Conservation (phyloP, 2,113 vertebrate species). For the Alectura lathami region DNA sequence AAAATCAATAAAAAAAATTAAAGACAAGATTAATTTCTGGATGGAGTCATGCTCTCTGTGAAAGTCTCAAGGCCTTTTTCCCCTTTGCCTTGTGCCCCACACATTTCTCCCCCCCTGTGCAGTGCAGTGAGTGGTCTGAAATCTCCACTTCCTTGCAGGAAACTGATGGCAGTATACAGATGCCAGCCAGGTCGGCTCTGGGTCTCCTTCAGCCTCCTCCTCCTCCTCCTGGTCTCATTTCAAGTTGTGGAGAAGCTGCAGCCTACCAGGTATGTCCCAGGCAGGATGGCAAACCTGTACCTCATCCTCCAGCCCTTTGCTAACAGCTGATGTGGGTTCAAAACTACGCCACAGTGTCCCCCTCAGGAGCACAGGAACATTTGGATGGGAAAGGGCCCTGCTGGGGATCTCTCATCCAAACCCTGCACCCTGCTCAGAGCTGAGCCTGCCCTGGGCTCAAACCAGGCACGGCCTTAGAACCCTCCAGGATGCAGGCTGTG, state of each 20-base stretch:
- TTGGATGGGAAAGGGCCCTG: background rate
- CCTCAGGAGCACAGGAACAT: background rate
- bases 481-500: background rate
- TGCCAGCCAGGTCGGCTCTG: slow-evolving; percentile 52
- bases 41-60: background rate
- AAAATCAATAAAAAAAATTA: background rate
- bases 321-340: background rate
- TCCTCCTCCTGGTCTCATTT: slow-evolving; percentile 36
- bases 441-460: background rate
- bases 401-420: background rate
- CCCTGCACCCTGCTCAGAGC: background rate
- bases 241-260: slow-evolving; percentile 57
- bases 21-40: background rate
- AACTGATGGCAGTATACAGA: slow-evolving; percentile 35
- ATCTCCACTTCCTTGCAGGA: slow-evolving; percentile 17
- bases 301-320: accelerated
- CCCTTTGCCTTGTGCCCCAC: background rate
- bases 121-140: background rate
- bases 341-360: background rate
- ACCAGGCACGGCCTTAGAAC: background rate
- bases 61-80: accelerated
- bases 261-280: slow-evolving; percentile 24
- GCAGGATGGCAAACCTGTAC: background rate
- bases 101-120: background rate
- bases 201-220: slow-evolving; percentile 56